Evolutionary conservation across 2,113 vertebrate species (phyloP), one percentile per base, ranked within the genome.

Genomic region (Odontesthes bonariensis): DNA sequence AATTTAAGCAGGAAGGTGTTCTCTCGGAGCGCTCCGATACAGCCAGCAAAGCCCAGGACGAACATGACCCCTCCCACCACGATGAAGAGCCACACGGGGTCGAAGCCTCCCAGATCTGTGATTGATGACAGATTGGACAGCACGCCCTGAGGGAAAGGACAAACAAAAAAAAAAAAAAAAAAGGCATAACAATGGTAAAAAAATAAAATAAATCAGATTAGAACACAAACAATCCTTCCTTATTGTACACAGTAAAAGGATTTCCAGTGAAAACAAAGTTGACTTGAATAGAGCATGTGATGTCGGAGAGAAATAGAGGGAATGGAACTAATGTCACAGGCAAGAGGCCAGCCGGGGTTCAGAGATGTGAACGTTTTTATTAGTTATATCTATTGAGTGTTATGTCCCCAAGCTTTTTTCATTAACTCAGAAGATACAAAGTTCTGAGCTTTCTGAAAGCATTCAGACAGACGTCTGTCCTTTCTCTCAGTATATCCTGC

Each of bases 51-150:
- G 71, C 96, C 96, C 75, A 97, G 92, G 82, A 98, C 86, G 31
- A 97, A 98, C 96, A 98, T 98, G 79, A 97, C 86, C 33, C 84
- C 96, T 76, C 96, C 96, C 0, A 96, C 95, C 33, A 98, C 96
- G 6, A 98, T 96, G 71, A 98, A 98, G 73, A 98, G 95, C 96
- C 96, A 98, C 54, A 98, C 96, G 0, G 96, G 96, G 88, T 97
- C 96, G 3, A 98, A 96, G 55, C 96, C 96, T 5, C 96, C 95
- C 11, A 98, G 92, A 82, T 98, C 96, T 12, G 96, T 97, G 92
- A 98, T 96, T 38, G 95, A 95, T 0, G 96, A 96, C 83, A 97
- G 93, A 86, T 98, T 98, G 84, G 96, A 95, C 87, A 98, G 94
- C 42, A 97, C 96, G 0, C 96, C 96, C 96, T 98, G 87, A 23